Evolutionary conservation across 2,888 invertebrate genomes (phyloP), one percentile per base, ranked within the genome.

Genomic region (Lapara coniferarum): DNA sequence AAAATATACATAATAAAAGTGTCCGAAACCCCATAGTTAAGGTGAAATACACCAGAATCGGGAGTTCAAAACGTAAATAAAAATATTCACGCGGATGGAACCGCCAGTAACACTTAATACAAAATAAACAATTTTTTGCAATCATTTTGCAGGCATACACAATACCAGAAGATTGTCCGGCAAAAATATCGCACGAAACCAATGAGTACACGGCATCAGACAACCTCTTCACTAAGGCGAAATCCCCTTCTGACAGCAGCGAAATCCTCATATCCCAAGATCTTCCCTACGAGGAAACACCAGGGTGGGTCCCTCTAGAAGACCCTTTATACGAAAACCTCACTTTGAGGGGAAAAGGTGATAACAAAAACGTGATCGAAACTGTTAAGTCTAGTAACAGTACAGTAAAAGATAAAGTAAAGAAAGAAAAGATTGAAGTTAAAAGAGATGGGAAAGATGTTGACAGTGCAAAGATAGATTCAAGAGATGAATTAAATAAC

Each of bases 131-230:
- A 30, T 46, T 16, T 16, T 14, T 12, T 19, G 6, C 52, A 66
- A 70, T 44, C 10, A 63, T 16, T 25, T 55, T 79, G 12, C 83
- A 94, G 94, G 85, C 87, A 72, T 94, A 89, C 77, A 89, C 91
- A 5, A 92, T 94, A 58, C 90, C 93, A 14, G 93, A 93, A 78
- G 90, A 91, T 57, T 94, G 94, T 71, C 92, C 89, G 12, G 75
- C 91, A 0, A 81, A 85, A 44, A 83, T 89, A 68, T 72, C 83
- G 0, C 83, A 87, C 67, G 84, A 89, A 19, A 72, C 82, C 10
- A 81, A 84, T 55, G 79, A 88, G 66, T 89, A 90, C 69, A 70
- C 80, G 2, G 66, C 82, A 2, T 83, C 86, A 16, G 90, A 93
- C 66, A 93, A 93, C 70, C 80, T 93, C 8, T 93, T 81, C 79